These are phyloP conservation scores for Brienomyrus longianalis DNA, from an alignment of 2,113 vertebrate species.

Conservation along the genomic window DNA sequence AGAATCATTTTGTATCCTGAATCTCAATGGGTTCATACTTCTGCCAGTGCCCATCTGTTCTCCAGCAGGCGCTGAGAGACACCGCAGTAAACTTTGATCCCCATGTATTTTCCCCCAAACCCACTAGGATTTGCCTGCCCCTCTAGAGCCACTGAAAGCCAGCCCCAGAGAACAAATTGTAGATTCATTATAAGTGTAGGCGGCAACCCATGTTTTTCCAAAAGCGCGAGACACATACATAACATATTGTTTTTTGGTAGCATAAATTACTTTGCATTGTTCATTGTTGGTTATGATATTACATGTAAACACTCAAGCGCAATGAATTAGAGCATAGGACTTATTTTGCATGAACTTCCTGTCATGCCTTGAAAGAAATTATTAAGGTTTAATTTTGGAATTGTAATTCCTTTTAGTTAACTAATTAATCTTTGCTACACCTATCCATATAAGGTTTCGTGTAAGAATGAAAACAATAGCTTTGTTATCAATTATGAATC, in stretches of 20 bases:
- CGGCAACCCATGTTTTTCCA: slow-evolving; percentile 62
- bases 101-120: slow-evolving; percentile 61
- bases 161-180: slow-evolving; percentile 57
- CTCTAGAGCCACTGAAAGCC: slow-evolving; percentile 59
- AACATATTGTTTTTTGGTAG: slow-evolving; percentile 63
- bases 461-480: neutral
- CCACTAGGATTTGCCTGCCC: slow-evolving; percentile 61
- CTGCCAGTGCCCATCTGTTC: slow-evolving; percentile 70
- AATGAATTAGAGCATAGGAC: slow-evolving; percentile 24
- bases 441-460: slow-evolving; percentile 6
- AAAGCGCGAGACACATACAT: slow-evolving; percentile 56
- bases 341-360: slow-evolving; percentile 28
- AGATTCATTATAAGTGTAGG: slow-evolving; percentile 67
- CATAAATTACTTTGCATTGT: slow-evolving; percentile 55
- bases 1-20: slow-evolving; percentile 65
- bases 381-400: slow-evolving; percentile 35
- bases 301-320: slow-evolving; percentile 39
- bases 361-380: slow-evolving; percentile 36
- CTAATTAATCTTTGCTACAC: slow-evolving; percentile 37
- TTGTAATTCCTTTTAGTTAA: slow-evolving; percentile 43
- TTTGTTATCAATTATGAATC: neutral
- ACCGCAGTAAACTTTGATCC: slow-evolving; percentile 67
- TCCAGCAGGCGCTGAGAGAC: slow-evolving; percentile 58
- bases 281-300: slow-evolving; percentile 56
- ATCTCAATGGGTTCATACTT: slow-evolving; percentile 64